These are phyloP conservation scores for Stegodyphus mimosarum DNA, from an alignment of 1,140 invertebrate species.

Conservation along the genomic window DNA sequence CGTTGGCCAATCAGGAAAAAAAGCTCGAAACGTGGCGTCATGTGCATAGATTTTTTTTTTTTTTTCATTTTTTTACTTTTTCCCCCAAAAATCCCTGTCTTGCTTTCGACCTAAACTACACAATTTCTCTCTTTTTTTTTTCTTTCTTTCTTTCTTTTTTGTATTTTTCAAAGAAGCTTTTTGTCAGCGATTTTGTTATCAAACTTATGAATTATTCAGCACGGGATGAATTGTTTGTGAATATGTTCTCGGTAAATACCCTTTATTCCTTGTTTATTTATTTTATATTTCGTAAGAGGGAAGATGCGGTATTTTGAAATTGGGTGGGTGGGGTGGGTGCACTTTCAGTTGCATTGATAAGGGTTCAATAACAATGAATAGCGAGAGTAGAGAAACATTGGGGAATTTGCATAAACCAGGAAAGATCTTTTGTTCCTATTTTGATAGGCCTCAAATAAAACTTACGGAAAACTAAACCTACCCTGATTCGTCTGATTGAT, in stretches of 20 bases:
- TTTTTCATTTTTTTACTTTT: background rate
- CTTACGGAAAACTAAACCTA: too few relatives aligned
- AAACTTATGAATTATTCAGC: conserved; percentile 52
- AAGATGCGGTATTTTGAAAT: background rate
- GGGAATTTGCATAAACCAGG: too few relatives aligned
- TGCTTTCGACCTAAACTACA: conserved; percentile 28
- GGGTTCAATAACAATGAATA: too few relatives aligned
- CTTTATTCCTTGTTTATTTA: conserved; percentile 50
- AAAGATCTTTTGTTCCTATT: too few relatives aligned
- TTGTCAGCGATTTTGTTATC: conserved; percentile 58
- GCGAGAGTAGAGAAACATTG: too few relatives aligned
- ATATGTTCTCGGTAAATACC: conserved; percentile 56
- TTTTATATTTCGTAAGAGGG: conserved; percentile 27
- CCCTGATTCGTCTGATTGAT: too few relatives aligned
- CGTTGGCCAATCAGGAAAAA: conserved; percentile 31
- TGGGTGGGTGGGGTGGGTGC: background rate
- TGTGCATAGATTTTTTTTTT: conserved; percentile 7
- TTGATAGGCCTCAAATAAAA: too few relatives aligned
- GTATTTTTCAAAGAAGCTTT: conserved; percentile 27
- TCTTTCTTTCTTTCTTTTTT: background rate
- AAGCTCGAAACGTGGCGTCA: background rate
- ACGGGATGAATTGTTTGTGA: conserved; percentile 57
- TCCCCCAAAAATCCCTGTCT: conserved; percentile 10
- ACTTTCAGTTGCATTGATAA: background rate
- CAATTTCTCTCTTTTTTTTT: conserved; percentile 27